These are phyloP conservation scores for Mormyrus hasselquistii DNA, from an alignment of 2,797 vertebrate genomes.

Conservation along the genomic window DNA sequence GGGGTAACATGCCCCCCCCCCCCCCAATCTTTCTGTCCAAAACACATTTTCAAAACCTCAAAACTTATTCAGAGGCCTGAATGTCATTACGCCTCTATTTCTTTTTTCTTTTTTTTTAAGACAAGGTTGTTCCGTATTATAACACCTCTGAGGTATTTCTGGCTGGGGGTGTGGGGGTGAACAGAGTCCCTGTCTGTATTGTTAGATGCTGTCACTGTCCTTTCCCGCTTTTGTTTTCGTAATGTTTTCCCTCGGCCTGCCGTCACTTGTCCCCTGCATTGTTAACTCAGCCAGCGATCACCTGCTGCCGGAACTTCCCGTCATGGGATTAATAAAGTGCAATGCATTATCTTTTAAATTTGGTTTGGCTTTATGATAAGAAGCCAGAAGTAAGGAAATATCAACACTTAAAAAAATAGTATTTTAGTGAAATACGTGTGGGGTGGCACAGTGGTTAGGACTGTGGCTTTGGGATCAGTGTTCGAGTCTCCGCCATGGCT, in stretches of 20 bases:
- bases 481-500: not conserved
- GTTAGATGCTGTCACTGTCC: conserved; percentile 48
- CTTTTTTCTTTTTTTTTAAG: not conserved
- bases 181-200: conserved; percentile 45
- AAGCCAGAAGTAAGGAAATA: not conserved
- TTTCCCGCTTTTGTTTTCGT: conserved; percentile 38
- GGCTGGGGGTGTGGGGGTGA: not conserved
- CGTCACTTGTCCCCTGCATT: conserved; percentile 51
- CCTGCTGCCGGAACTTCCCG: conserved; percentile 45
- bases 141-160: not conserved
- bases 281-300: conserved; percentile 50
- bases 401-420: not conserved
- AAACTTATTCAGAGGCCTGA: not conserved
- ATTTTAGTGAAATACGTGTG: not conserved
- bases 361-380: not conserved
- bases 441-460: not conserved
- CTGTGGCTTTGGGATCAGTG: not conserved
- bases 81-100: not conserved
- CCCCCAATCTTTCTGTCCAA: not conserved
- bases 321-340: not conserved
- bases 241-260: conserved; percentile 54
- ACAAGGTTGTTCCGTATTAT: not conserved
- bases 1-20: not conserved
- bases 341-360: not conserved
- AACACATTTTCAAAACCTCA: not conserved